Evolutionary conservation across 1,140 invertebrate species (phyloP).

Genomic region (Pachypeltis micranthus): DNA sequence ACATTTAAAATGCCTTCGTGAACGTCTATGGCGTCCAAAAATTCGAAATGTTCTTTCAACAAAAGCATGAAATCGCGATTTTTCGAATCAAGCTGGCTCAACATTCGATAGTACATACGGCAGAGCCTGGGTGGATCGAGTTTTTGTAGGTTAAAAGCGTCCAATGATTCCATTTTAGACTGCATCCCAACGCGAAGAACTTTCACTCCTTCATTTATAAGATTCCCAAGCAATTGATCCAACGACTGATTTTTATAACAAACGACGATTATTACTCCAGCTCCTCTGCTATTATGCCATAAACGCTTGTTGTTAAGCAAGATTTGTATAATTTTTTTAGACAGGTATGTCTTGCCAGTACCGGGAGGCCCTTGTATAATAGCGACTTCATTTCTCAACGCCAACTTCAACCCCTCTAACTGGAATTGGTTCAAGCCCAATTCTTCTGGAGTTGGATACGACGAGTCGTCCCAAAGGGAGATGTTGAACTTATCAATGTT

Average conservation of each 20-base stretch:
- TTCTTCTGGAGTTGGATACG: constrained; percentile 35
- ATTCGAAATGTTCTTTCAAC: not conserved
- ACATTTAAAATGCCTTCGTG: not conserved
- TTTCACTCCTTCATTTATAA: constrained; percentile 41
- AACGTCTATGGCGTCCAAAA: not conserved
- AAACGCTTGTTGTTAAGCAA: constrained; percentile 40
- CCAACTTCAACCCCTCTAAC: constrained; percentile 42
- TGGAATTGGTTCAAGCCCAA: constrained; percentile 46
- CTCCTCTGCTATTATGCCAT: constrained; percentile 9
- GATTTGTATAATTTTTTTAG: constrained; percentile 48
- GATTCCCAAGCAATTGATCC: constrained; percentile 76
- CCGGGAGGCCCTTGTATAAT: constrained; percentile 73
- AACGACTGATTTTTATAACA: constrained; percentile 81
- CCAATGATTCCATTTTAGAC: constrained; percentile 45
- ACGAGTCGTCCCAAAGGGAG: constrained; percentile 28
- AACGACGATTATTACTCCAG: constrained; percentile 50
- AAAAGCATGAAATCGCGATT: not conserved
- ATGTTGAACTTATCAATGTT: constrained; percentile 2
- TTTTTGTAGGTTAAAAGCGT: constrained; percentile 21
- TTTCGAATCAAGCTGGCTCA: not conserved
- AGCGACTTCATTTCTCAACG: constrained; percentile 47
- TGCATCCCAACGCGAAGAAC: constrained; percentile 62
- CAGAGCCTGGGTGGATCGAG: not conserved
- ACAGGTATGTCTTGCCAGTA: constrained; percentile 69
- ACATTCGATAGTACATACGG: not conserved